Evolutionary conservation across 2,113 vertebrate species (phyloP).

Genomic region (Sturnira hondurensis): DNA sequence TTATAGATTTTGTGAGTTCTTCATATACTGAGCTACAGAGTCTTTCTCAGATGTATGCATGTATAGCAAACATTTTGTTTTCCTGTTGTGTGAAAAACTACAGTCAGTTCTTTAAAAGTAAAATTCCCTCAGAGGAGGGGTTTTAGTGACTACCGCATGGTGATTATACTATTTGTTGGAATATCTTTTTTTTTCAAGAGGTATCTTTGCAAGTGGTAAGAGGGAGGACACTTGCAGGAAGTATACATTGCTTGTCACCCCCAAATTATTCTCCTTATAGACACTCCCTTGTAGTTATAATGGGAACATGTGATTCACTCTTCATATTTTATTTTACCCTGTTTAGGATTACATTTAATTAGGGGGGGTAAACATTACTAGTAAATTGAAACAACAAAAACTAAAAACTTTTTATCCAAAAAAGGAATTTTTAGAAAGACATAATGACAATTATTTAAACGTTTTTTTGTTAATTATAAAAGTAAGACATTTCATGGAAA

Average conservation of each 20-base stretch:
- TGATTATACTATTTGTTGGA: background rate
- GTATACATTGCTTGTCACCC: background rate
- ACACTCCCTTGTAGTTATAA: background rate
- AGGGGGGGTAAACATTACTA: conserved; percentile 8
- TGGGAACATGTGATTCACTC: background rate
- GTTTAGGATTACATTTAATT: conserved; percentile 45
- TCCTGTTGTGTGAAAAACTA: background rate
- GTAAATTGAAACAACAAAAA: conserved; percentile 34
- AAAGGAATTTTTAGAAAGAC: conserved; percentile 28
- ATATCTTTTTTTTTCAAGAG: background rate
- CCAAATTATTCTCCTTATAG: background rate
- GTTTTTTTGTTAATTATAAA: conserved; percentile 35
- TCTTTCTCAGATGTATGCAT: background rate
- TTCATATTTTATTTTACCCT: background rate
- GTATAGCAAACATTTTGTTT: background rate
- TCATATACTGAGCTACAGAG: background rate
- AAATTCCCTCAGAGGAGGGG: background rate
- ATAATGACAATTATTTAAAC: conserved; percentile 6
- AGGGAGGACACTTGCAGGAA: background rate
- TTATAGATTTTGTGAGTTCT: background rate
- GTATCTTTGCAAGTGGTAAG: background rate
- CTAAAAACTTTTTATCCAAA: background rate
- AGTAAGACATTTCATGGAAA: background rate
- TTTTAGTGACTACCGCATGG: background rate
- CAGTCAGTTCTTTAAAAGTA: background rate